Evolutionary conservation across 2,797 vertebrate species (phyloP).

Genomic region (Macropodus opercularis): DNA sequence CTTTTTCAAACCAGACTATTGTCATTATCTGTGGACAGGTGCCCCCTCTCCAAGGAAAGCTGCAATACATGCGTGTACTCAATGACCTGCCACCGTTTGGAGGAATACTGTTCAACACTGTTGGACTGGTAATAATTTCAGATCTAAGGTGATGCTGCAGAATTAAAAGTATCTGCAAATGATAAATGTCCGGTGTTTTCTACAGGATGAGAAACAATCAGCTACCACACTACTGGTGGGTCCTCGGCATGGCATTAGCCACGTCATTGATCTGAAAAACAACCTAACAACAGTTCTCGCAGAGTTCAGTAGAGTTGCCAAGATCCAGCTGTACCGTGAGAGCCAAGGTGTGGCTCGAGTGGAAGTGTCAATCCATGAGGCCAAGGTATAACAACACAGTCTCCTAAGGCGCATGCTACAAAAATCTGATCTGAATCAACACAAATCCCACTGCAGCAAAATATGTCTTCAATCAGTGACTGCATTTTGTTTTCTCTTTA

Average conservation of each 20-base stretch:
- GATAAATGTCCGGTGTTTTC: slow-evolving; percentile 20
- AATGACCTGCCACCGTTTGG: slow-evolving; percentile 98
- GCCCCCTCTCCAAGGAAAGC: slow-evolving; percentile 94
- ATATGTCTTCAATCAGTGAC: neutral
- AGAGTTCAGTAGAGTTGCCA: slow-evolving; percentile 95
- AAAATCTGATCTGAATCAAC: neutral
- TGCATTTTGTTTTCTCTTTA: too few species aligned
- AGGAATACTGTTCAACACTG: slow-evolving; percentile 95
- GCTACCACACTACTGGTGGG: slow-evolving; percentile 95
- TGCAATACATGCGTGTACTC: slow-evolving; percentile 96
- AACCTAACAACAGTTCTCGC: slow-evolving; percentile 98
- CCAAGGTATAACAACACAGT: slow-evolving; percentile 85
- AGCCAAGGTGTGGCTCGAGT: slow-evolving; percentile 96
- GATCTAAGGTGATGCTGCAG: neutral
- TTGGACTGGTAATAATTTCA: slow-evolving; percentile 89
- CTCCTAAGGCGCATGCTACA: neutral
- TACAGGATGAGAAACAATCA: slow-evolving; percentile 94
- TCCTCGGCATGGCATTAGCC: slow-evolving; percentile 96
- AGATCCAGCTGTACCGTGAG: slow-evolving; percentile 96
- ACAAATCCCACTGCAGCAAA: neutral
- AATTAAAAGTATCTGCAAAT: neutral
- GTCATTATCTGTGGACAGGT: slow-evolving; percentile 80
- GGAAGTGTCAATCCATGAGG: slow-evolving; percentile 94
- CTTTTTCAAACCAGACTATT: slow-evolving; percentile 25
- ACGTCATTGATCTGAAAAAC: slow-evolving; percentile 98